Evolutionary conservation across 2,797 vertebrate genomes (phyloP).

Genomic region (Sciaenops ocellatus): DNA sequence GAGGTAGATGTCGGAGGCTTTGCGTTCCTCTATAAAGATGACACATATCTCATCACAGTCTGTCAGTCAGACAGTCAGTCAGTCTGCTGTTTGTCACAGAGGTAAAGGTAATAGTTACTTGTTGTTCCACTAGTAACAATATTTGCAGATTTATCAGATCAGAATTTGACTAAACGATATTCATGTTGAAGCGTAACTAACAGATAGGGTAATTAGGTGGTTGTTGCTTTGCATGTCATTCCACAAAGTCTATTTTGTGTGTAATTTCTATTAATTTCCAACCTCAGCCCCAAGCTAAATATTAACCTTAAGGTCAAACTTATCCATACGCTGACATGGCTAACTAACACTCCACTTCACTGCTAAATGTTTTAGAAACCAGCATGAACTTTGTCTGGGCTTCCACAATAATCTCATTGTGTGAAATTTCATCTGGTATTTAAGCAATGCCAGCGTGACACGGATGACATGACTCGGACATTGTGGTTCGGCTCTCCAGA

Average conservation of each 20-base stretch:
- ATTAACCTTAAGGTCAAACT: constrained; percentile 6
- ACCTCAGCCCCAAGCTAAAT: background rate
- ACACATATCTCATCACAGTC: background rate
- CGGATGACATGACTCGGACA: constrained; percentile 51
- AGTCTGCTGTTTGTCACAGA: background rate
- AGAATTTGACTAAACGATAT: constrained; percentile 12
- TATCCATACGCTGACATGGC: background rate
- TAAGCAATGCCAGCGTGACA: constrained; percentile 60
- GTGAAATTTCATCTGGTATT: constrained; percentile 65
- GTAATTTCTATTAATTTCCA: background rate
- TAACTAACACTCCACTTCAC: background rate
- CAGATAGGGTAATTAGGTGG: background rate
- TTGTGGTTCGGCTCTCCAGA: constrained; percentile 49
- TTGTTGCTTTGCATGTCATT: constrained; percentile 19
- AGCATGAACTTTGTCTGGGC: constrained; percentile 30
- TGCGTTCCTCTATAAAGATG: background rate
- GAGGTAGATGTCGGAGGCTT: background rate
- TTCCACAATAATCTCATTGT: constrained; percentile 69
- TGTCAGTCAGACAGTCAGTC: background rate
- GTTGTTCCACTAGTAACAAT: background rate
- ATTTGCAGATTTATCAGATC: constrained; percentile 8
- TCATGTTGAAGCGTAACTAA: background rate
- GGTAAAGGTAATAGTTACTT: background rate
- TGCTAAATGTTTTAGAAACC: constrained; percentile 28
- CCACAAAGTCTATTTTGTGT: background rate